Base-by-base conservation (phyloP, 2,888 invertebrate genomes). In the Eupsilia transversa region DNA sequence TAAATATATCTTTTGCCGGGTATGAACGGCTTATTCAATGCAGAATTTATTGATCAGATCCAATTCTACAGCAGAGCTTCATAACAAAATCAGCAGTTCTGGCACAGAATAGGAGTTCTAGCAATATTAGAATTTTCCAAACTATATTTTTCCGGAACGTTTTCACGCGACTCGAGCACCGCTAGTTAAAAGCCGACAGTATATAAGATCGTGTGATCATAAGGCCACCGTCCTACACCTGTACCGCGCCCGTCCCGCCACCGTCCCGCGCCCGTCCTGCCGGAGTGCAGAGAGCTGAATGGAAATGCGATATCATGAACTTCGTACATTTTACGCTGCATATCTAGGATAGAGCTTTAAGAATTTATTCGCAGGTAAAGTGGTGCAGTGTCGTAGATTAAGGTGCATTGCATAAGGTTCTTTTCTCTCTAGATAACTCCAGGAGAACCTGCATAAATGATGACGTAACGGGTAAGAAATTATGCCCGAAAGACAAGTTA, bases 261-360 rank as follows among this genome's bases (percentile, higher is more conserved):
- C 2, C 59, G 64, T 30, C 7, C n/a, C 54, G 33, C 14, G 1
- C 14, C 35, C 56, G 64, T 27, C 17, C 35, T 41, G 43, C 23
- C 17, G 2, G 20, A 72, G 49, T 46, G 30, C 72, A 56, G 17
- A 67, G 23, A 56, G n/a, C 17, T 14, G 33, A 23, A 68, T 46
- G 46, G 64, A 79, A 79, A 79, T 57, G 61, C 17, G 74, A 70
- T 74, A 74, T 66, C 61, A 56, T 79, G 59, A 69, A 79, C n/a
- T 73, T 68, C 12, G n/a, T 61, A 43, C 33, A 74, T 38, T 49
- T 41, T 56, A 30, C 23, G 38, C 64, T 60, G 54, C 38, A 79
- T 52, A 43, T 63, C 27, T 49, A 14, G 23, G 12, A 59, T 20
- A 56, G 54, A 56, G 52, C 41, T 65, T 69, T 49, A 79, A 60